A percentile compares a stretch with the other conserved stretches of the same genome.
phyloP scores from a whole-genome alignment of 1,140 invertebrate genomes.

The Hormaphis cornu region DNA sequence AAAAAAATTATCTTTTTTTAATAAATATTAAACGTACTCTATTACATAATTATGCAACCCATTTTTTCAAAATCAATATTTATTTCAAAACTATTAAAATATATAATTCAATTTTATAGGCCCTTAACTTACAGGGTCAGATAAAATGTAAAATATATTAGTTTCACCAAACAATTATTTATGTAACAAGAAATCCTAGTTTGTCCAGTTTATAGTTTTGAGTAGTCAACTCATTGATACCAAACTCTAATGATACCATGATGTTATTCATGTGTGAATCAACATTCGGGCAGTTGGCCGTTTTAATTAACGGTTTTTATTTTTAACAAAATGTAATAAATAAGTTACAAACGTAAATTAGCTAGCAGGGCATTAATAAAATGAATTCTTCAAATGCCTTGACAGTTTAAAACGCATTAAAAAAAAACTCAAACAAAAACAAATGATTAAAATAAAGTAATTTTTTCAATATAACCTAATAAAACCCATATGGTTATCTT shows the following conservation, averaged over 20 bases:
- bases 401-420: constrained; percentile 10
- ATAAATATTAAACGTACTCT: too few relatives aligned
- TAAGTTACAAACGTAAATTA: neutral
- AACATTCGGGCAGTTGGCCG: neutral
- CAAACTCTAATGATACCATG: neutral
- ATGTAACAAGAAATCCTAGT: neutral
- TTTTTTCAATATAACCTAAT: neutral
- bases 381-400: constrained; percentile 3
- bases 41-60: neutral
- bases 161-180: neutral
- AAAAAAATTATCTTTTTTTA: neutral
- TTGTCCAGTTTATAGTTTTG: neutral
- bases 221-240: neutral
- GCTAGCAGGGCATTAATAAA: neutral
- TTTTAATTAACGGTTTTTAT: neutral
- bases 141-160: neutral
- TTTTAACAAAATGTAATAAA: neutral
- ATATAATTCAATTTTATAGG: too few relatives aligned
- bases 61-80: neutral
- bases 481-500: constrained; percentile 4
- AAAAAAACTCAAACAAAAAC: neutral
- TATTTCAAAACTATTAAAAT: too few relatives aligned
- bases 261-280: neutral
- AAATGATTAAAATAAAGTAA: neutral
- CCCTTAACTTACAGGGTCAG: neutral